phyloP scores from a whole-genome alignment of 2,888 invertebrate genomes.

The Chaetoderma sp. region DNA sequence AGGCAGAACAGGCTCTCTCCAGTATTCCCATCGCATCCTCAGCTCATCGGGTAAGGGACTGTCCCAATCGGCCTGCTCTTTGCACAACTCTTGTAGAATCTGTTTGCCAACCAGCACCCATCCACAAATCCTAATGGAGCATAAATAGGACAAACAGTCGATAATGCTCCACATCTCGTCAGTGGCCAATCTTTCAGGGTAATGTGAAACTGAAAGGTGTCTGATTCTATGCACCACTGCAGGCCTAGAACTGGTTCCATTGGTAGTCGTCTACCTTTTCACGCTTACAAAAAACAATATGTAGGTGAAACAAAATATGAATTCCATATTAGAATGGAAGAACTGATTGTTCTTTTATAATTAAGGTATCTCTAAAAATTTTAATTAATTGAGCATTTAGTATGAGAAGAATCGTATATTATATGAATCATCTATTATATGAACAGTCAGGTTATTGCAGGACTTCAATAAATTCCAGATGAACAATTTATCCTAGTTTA shows the following conservation, averaged over 20 bases:
- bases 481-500: too few species aligned
- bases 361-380: too few species aligned
- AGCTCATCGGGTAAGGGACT: conserved; percentile 20
- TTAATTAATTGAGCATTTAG: too few species aligned
- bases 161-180: conserved; percentile 36
- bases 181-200: conserved; percentile 14
- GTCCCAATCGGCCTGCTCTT: conserved; percentile 33
- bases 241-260: conserved; percentile 38
- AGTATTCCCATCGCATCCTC: conserved; percentile 12
- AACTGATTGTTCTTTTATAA: too few species aligned
- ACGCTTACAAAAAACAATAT: too few species aligned
- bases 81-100: conserved; percentile 30
- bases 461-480: too few species aligned
- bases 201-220: conserved; percentile 29
- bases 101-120: conserved; percentile 26
- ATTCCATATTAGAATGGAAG: too few species aligned
- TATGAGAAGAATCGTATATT: too few species aligned
- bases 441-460: too few species aligned
- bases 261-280: too few species aligned
- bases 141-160: conserved; percentile 31
- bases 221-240: conserved; percentile 34
- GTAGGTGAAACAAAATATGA: too few species aligned
- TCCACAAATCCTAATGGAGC: conserved; percentile 38
- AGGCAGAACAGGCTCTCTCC: conserved; percentile 6
- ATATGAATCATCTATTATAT: too few species aligned